Evolutionary conservation across 2,797 vertebrate genomes (phyloP).

Genomic region (Siniperca scherzeri): DNA sequence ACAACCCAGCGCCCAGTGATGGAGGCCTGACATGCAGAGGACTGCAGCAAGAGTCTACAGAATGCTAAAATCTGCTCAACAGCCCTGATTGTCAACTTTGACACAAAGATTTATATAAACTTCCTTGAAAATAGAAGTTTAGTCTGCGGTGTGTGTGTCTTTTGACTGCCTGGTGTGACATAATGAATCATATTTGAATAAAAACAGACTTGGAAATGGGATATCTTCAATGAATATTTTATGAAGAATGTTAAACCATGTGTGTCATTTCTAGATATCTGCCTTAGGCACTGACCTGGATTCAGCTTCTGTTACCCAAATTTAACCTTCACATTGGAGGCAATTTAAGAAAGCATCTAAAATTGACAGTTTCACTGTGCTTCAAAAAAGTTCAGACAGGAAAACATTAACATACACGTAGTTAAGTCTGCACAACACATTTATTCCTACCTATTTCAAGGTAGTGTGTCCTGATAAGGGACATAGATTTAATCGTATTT

Average conservation of each 20-base stretch:
- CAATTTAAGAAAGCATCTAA: neutral
- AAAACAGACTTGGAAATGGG: neutral
- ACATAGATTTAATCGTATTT: neutral
- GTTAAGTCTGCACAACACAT: conserved; percentile 20
- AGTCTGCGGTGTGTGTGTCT: conserved; percentile 11
- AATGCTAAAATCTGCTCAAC: conserved; percentile 58
- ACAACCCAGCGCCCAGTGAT: conserved; percentile 86
- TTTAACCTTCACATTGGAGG: conserved; percentile 9
- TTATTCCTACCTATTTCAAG: conserved; percentile 37
- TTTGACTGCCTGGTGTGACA: neutral
- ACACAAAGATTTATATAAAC: conserved; percentile 12
- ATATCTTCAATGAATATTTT: conserved; percentile 11
- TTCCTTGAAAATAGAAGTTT: neutral
- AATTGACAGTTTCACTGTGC: neutral
- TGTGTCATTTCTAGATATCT: neutral
- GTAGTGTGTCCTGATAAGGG: neutral
- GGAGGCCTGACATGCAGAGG: conserved; percentile 87
- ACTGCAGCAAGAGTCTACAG: conserved; percentile 79
- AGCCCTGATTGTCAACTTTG: neutral
- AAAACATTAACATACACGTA: neutral
- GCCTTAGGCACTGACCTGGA: conserved; percentile 12
- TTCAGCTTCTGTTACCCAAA: conserved; percentile 21
- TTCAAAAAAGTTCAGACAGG: neutral
- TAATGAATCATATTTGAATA: conserved; percentile 2
- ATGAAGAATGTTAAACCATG: neutral